Evolutionary conservation across 2,113 vertebrate genomes (phyloP), one percentile per base, ranked within the genome.

Genomic region (Bos javanicus): DNA sequence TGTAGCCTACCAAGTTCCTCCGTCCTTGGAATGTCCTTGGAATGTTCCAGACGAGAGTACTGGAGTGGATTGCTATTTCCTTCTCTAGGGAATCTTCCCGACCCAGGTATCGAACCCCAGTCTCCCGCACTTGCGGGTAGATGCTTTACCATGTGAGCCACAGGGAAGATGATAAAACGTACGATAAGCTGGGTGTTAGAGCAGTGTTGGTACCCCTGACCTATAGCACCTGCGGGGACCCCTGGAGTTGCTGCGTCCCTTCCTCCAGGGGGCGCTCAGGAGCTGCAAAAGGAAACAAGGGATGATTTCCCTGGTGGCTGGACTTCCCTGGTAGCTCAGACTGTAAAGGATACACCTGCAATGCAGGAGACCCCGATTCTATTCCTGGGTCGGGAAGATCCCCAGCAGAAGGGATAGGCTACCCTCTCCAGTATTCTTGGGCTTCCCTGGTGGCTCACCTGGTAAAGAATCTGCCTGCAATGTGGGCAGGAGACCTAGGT

Each of bases 51-150:
- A 11, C n/a, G 10, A 71, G 67, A 71, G 67, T 23, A 71, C 4
- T 36, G 64, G 64, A 71, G n/a, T 23, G 64, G n/a, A 23, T 71
- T 71, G 64, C 17, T 36, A 71, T 71, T 71, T 71, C 19, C n/a
- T 71, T 71, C n/a, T 36, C 64, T 9, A 71, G n/a, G 17, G n/a
- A 8, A 36, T 71, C n/a, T 71, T 71, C 64, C n/a, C 19, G 19
- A 71, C 64, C 1, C n/a, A 71, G 9, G 17, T 21, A 12, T 71
- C 17, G n/a, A 71, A 71, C 64, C 17, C 4, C 1, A 17, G 4
- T 71, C n/a, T 71, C n/a, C n/a, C n/a, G 0, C 4, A 36, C 1
- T 71, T 71, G 64, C 19, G 0, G 64, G 9, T 9, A 71, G n/a
- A 71, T 21, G 17, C n/a, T 71, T 71, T 36, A 71, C 64, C 64